Percentiles rank a stretch among this genome's conserved stretches.
Evolutionary conservation across 2,113 vertebrate genomes (phyloP).

Genomic region (Aldabrachelys gigantea): DNA sequence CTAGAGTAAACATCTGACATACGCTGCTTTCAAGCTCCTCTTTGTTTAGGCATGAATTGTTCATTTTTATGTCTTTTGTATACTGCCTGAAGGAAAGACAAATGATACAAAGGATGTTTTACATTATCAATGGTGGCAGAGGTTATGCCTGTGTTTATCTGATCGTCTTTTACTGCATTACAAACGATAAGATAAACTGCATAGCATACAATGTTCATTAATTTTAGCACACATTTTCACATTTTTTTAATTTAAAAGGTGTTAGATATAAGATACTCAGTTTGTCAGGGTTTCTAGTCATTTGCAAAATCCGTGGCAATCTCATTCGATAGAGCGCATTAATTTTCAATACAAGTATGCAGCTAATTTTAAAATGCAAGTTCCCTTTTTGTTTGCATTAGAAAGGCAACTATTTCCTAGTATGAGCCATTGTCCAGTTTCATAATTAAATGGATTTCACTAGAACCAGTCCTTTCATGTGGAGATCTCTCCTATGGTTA

Average conservation of each 20-base stretch:
- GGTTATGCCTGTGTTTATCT: conserved; percentile 76
- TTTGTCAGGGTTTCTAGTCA: background rate
- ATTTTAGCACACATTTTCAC: conserved; percentile 22
- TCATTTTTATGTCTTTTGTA: conserved; percentile 78
- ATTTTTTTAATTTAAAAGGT: conserved; percentile 68
- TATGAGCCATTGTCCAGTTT: background rate
- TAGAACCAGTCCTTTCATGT: background rate
- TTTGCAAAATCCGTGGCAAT: conserved; percentile 13
- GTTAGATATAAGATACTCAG: conserved; percentile 30
- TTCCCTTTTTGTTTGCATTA: background rate
- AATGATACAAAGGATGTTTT: conserved; percentile 73
- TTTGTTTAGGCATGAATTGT: conserved; percentile 80
- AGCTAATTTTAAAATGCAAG: background rate
- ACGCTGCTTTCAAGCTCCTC: conserved; percentile 65
- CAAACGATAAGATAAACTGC: conserved; percentile 65
- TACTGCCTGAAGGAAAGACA: conserved; percentile 75
- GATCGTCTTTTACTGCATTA: conserved; percentile 71
- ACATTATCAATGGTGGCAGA: conserved; percentile 76
- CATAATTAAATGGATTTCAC: background rate
- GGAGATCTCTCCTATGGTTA: background rate
- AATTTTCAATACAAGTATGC: background rate
- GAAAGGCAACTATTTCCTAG: background rate
- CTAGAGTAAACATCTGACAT: conserved; percentile 76
- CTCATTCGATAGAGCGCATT: background rate
- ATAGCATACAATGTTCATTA: conserved; percentile 52